Evolutionary conservation across 2,888 invertebrate genomes (phyloP), one percentile per base, ranked within the genome.

Genomic region (Melipona beecheii): DNA sequence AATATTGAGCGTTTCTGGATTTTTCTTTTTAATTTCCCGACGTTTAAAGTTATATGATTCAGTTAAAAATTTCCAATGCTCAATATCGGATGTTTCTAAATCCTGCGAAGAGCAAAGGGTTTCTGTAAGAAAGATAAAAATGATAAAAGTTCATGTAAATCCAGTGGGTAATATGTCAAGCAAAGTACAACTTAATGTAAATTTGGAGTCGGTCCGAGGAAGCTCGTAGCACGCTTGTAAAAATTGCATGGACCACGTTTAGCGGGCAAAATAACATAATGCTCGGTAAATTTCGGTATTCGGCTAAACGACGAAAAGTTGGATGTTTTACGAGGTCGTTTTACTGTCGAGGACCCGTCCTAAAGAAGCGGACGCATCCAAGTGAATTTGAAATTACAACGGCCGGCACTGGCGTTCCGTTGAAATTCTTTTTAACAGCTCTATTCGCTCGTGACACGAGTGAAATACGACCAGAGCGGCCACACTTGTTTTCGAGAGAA

Each of bases 341-440:
- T 31, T 76, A 71, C 52, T 62, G 65, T 24, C 62, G 62, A 19
- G 62, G 19, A 27, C 27, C 36, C 52, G n/a, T 54, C 60, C 69
- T 69, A 75, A 75, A 79, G 43, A 68, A 66, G 52, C 24, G n/a
- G 50, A 31, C 21, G 24, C 15, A n/a, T 49, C 4, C 52, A 43
- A 49, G 69, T 27, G 75, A 75, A 79, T 75, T 54, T 75, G 24
- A 79, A 79, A 79, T 64, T 54, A 64, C 19, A 24, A n/a, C 52
- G 6, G 17, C 17, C 3, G 19, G 43, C 74, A 62, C 58, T 66
- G 50, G 58, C 31, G n/a, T 27, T 52, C 9, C 68, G 68, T 62
- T 79, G 36, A 75, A 79, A 75, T 75, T 79, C 75, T 31, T 62
- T 69, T 79, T 52, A 69, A 69, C 43, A 43, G 31, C 54, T 78